phyloP scores from a whole-genome alignment of 2,113 vertebrate genomes.

The Pandion haliaetus region DNA sequence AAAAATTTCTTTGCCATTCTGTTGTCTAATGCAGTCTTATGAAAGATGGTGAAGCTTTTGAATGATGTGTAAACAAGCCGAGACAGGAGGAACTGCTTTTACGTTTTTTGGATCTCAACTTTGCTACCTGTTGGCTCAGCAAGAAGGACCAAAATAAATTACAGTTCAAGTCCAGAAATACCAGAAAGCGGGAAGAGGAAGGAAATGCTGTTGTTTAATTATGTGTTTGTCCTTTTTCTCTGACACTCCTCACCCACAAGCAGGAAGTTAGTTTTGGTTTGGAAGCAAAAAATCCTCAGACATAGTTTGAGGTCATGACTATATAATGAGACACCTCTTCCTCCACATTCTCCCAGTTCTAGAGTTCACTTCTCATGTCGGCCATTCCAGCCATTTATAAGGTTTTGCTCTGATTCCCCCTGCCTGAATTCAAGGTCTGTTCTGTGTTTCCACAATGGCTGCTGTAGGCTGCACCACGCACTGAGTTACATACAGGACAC shows the following conservation, averaged over 20 bases:
- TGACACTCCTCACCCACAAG: not conserved
- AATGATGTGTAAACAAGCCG: not conserved
- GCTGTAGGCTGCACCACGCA: not conserved
- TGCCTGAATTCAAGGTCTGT: not conserved
- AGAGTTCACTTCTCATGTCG: not conserved
- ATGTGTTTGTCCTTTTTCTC: not conserved
- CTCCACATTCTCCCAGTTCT: not conserved
- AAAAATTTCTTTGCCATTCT: not conserved
- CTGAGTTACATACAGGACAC: not conserved
- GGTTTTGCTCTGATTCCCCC: not conserved
- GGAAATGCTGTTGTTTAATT: not conserved
- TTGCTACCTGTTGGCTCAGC: not conserved
- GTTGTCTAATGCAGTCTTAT: not conserved
- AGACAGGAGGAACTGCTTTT: not conserved
- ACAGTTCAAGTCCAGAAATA: not conserved
- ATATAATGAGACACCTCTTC: not conserved
- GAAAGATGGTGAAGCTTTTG: not conserved
- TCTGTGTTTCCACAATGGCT: not conserved
- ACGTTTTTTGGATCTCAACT: not conserved
- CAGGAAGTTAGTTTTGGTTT: not conserved
- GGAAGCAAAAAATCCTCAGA: not conserved
- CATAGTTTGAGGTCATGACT: not conserved
- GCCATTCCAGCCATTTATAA: not conserved
- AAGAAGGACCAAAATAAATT: not conserved
- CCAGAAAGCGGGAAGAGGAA: not conserved